These are phyloP conservation scores for Carassius carassius DNA, from an alignment of 2,113 vertebrate species.

Conservation along the genomic window DNA sequence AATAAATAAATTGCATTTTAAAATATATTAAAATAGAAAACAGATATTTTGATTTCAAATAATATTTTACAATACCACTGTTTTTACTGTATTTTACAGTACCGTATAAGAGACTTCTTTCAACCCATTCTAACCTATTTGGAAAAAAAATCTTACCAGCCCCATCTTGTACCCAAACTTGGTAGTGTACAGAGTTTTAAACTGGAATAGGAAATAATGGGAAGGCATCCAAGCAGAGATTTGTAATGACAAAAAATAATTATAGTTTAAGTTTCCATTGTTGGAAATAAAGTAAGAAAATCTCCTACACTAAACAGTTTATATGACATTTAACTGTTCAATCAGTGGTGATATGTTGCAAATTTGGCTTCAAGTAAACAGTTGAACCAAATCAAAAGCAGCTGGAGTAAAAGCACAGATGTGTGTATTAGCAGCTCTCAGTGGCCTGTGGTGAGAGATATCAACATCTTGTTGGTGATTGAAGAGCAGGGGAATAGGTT, in stretches of 20 bases:
- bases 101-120: no score
- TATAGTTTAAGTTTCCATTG: neutral
- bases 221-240: neutral
- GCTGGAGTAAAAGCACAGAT: conserved; percentile 44
- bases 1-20: no score
- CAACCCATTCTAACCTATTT: no score
- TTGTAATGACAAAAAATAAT: conserved; percentile 6
- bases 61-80: no score
- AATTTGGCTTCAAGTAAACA: conserved; percentile 2
- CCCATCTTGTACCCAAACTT: no score
- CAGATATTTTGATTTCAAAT: no score
- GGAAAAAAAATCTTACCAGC: no score
- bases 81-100: no score
- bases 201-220: neutral
- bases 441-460: conserved; percentile 53
- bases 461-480: conserved; percentile 61
- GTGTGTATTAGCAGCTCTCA: conserved; percentile 51
- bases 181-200: neutral
- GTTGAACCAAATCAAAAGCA: neutral
- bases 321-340: neutral
- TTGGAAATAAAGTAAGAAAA: neutral
- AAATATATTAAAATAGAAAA: no score
- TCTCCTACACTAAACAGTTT: neutral
- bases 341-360: neutral
- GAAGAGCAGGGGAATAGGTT: conserved; percentile 58